A percentile compares a stretch with the other conserved stretches of the same genome.
Evolutionary conservation across 2,888 invertebrate genomes (phyloP).

Genomic region (Cerceris rybyensis): DNA sequence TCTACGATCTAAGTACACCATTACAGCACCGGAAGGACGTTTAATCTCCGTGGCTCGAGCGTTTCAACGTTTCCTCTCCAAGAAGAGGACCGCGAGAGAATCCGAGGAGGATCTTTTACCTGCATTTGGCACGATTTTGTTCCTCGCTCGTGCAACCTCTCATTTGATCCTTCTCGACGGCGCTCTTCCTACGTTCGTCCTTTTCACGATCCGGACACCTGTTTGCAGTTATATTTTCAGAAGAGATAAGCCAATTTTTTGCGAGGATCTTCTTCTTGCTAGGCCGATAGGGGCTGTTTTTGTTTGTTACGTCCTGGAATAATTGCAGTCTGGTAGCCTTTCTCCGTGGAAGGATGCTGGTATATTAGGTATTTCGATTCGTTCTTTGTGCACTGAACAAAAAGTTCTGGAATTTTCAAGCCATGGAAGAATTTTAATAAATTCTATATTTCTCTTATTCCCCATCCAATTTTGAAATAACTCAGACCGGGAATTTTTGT

Average conservation of each 20-base stretch:
- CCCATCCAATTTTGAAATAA: too few species aligned
- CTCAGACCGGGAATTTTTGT: too few species aligned
- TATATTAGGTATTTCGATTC: too few species aligned
- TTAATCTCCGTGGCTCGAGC: slow-evolving; percentile 64
- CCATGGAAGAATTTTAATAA: too few species aligned
- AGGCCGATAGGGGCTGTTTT: too few species aligned
- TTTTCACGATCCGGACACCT: slow-evolving; percentile 38
- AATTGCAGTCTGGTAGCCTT: too few species aligned
- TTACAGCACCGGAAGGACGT: slow-evolving; percentile 65
- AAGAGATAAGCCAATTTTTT: neutral
- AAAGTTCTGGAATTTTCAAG: too few species aligned
- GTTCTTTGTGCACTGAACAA: too few species aligned
- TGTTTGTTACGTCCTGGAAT: too few species aligned
- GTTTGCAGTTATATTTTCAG: slow-evolving; percentile 26
- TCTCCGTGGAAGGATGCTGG: too few species aligned
- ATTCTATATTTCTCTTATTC: too few species aligned
- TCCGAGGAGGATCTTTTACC: slow-evolving; percentile 34
- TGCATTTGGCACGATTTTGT: slow-evolving; percentile 43
- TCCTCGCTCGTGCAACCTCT: neutral
- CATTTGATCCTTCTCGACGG: slow-evolving; percentile 27
- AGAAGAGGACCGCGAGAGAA: slow-evolving; percentile 34
- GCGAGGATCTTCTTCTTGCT: too few species aligned
- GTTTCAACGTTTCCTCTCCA: slow-evolving; percentile 52
- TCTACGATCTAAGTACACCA: slow-evolving; percentile 58
- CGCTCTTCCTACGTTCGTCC: neutral